Evolutionary conservation across 2,888 invertebrate species (phyloP).

Genomic region (Drosophila subsilvestris): DNA sequence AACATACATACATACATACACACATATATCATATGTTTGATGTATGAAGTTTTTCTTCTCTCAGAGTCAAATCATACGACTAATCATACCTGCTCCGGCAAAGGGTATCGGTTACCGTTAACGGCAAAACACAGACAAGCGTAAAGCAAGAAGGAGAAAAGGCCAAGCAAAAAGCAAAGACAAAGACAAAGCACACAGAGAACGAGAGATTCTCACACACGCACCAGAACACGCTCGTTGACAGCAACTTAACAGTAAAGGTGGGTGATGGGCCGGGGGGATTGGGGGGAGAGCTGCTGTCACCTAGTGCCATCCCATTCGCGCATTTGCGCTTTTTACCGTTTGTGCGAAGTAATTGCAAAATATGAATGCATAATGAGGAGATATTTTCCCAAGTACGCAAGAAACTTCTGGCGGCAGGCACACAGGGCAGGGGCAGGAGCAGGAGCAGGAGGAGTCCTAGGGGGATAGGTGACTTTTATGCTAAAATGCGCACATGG

Average conservation of each 20-base stretch:
- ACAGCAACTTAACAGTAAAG: conserved; percentile 67
- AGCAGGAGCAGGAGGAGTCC: neutral
- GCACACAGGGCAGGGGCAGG: conserved; percentile 18
- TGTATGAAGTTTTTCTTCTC: too few species aligned
- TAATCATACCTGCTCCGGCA: neutral
- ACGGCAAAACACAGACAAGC: conserved; percentile 35
- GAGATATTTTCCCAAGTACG: conserved; percentile 77
- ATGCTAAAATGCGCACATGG: conserved; percentile 74
- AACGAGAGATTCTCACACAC: conserved; percentile 29
- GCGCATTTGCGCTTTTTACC: conserved; percentile 50
- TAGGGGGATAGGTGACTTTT: conserved; percentile 60
- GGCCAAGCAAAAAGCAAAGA: conserved; percentile 18
- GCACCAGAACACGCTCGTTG: conserved; percentile 31
- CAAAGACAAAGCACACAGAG: conserved; percentile 32
- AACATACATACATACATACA: too few species aligned
- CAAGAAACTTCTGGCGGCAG: conserved; percentile 68
- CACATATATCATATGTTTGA: neutral
- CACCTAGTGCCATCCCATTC: conserved; percentile 40
- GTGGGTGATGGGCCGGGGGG: conserved; percentile 40
- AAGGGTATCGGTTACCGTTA: conserved; percentile 36
- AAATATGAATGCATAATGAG: conserved; percentile 83
- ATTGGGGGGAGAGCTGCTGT: too few species aligned
- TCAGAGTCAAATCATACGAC: too few species aligned
- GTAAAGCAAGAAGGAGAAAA: conserved; percentile 29
- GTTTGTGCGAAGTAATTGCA: conserved; percentile 63